These are phyloP conservation scores for Heterodera filipjevi DNA, from an alignment of 2,888 invertebrate species.

Conservation along the genomic window DNA sequence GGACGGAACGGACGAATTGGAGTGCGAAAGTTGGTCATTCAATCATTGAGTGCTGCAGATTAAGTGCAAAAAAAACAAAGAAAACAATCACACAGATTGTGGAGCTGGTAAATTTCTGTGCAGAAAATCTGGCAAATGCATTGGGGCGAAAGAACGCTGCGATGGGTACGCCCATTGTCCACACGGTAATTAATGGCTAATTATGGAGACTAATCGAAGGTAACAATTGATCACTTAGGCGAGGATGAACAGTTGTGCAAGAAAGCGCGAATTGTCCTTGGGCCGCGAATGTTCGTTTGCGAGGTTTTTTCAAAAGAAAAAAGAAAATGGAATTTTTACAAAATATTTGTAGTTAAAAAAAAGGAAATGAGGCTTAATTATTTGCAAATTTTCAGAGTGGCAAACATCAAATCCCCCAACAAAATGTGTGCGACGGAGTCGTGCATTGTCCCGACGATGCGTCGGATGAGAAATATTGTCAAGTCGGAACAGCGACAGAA, in stretches of 20 bases:
- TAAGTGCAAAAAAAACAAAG: background rate
- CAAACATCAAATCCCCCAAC: conserved; percentile 48
- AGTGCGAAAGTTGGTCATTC: conserved; percentile 54
- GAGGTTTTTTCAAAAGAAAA: background rate
- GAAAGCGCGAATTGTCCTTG: conserved; percentile 23
- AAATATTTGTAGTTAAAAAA: background rate
- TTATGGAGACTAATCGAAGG: too few species aligned
- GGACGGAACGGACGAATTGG: conserved; percentile 63
- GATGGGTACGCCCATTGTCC: conserved; percentile 62
- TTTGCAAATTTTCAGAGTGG: conserved; percentile 45
- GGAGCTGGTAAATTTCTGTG: conserved; percentile 61
- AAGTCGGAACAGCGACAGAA: conserved; percentile 8
- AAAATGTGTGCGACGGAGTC: conserved; percentile 58
- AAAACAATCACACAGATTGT: too few species aligned
- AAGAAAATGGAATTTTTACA: background rate
- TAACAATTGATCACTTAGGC: conserved; percentile 30
- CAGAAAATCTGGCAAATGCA: conserved; percentile 58
- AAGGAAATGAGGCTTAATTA: conserved; percentile 46
- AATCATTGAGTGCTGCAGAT: background rate
- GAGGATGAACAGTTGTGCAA: conserved; percentile 63
- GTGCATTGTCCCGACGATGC: conserved; percentile 58
- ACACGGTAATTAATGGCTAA: conserved; percentile 40
- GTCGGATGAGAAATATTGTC: conserved; percentile 61
- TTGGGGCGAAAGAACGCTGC: conserved; percentile 57
- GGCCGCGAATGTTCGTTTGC: conserved; percentile 20